Evolutionary conservation across 2,113 vertebrate species (phyloP), one percentile per base, ranked within the genome.

Genomic region (Eptesicus fuscus): DNA sequence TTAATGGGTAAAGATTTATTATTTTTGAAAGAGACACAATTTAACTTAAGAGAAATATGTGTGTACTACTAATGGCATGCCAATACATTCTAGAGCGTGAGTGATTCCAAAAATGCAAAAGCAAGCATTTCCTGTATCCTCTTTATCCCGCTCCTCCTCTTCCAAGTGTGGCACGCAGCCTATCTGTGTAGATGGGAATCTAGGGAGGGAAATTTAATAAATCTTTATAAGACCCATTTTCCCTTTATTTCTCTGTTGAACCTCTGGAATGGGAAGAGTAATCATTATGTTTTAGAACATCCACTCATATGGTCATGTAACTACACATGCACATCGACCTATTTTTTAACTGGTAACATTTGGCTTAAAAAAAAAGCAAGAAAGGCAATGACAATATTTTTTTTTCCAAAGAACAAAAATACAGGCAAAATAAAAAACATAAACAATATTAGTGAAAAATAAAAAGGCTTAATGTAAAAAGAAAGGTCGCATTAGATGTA

Each of bases 1-100:
- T 97, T 97, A 97, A 96, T 95, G 93, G 70, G 67, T 96, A 97
- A 96, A 97, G 61, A 93, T 89, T 96, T 93, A 97, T 44, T 96
- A 95, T 80, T 69, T 96, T 91, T 95, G 84, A 65, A 78, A 97
- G 93, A 96, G 92, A 82, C 80, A 92, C 17, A 93, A 70, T 85
- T 96, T 77, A 69, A 73, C 16, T 70, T 73, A 59, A 70, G 70
- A 91, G 44, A 42, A 82, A 30, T 76, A 9, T 8, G 40, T 93
- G 9, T 83, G 69, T 42, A 91, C 18, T 18, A 28, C 77, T n/a
- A 71, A 49, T 7, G 35, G 28, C 61, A 90, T 28, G 35, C 30
- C 59, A 59, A 10, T 28, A 56, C 51, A 49, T 61, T 83, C 18
- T 80, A 73, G 89, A 69, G 32, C 0, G 7, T 71, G 90, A 94